These are phyloP conservation scores for Battus philenor DNA, from an alignment of 1,140 invertebrate species.

Conservation along the genomic window DNA sequence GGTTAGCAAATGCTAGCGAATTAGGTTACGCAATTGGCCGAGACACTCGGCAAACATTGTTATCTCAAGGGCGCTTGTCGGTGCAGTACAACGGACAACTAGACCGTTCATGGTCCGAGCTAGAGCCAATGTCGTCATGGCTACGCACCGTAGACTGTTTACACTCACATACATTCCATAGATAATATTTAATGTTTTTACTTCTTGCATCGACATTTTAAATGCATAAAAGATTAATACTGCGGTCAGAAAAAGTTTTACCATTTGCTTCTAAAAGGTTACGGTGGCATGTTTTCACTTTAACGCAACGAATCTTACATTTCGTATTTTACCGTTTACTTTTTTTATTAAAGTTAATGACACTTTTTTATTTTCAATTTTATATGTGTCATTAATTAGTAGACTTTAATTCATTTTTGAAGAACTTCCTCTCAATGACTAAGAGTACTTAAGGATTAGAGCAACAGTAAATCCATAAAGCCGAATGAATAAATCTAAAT, in stretches of 20 bases:
- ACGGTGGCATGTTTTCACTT: too few species aligned
- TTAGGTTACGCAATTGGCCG: conserved; percentile 7
- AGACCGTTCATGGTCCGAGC: conserved; percentile 19
- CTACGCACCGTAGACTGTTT: conserved; percentile 6
- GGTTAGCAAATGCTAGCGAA: not conserved
- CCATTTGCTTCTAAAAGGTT: too few species aligned
- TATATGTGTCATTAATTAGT: too few species aligned
- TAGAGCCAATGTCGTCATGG: conserved; percentile 24
- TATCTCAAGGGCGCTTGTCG: conserved; percentile 12
- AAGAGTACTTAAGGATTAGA: not conserved
- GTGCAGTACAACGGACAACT: conserved; percentile 13
- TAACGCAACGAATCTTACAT: too few species aligned
- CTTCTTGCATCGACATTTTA: conserved; percentile 4
- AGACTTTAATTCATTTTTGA: too few species aligned
- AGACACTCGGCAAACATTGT: conserved; percentile 13
- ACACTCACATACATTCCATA: conserved; percentile 29
- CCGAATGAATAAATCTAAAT: conserved; percentile 35
- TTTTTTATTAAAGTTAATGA: too few species aligned
- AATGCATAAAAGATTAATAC: too few species aligned
- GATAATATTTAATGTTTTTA: conserved; percentile 31
- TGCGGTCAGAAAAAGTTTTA: too few species aligned
- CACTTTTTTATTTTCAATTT: too few species aligned
- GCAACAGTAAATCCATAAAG: conserved; percentile 35
- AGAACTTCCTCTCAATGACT: too few species aligned
- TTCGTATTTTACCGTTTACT: too few species aligned